A percentile compares a stretch with the other conserved stretches of the same genome.
Conservation (phyloP, 2,888 invertebrate genomes). For the Xanthorhoe designata region DNA sequence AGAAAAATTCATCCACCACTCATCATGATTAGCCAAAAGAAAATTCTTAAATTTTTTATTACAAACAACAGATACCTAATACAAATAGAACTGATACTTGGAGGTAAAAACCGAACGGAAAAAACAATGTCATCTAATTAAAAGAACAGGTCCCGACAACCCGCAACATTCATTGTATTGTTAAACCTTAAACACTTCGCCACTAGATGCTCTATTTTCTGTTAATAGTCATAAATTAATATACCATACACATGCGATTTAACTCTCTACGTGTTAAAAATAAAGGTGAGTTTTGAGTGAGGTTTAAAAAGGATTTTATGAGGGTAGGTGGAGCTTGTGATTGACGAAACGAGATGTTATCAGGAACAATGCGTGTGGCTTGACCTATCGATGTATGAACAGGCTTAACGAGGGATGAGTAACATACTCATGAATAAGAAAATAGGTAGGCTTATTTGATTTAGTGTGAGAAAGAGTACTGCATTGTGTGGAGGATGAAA, state of each 20-base stretch:
- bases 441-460: conserved; percentile 33
- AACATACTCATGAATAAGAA: conserved; percentile 45
- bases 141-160: conserved; percentile 45
- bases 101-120: not conserved
- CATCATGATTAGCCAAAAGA: no score
- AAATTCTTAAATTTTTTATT: no score
- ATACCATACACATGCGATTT: conserved; percentile 17
- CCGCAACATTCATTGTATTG: conserved; percentile 46
- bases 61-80: no score
- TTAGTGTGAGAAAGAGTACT: conserved; percentile 23
- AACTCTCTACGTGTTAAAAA: conserved; percentile 11
- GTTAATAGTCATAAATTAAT: conserved; percentile 55
- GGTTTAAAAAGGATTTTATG: conserved; percentile 29
- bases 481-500: conserved; percentile 7
- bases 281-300: conserved; percentile 22
- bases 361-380: conserved; percentile 79
- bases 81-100: no score
- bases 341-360: conserved; percentile 76
- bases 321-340: conserved; percentile 64
- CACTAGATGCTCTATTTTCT: conserved; percentile 61
- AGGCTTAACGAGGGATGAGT: conserved; percentile 56
- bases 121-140: conserved; percentile 21
- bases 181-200: conserved; percentile 55
- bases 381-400: conserved; percentile 63
- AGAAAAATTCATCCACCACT: no score